Evolutionary conservation across 1,140 invertebrate genomes (phyloP), one percentile per base, ranked within the genome.

Genomic region (Pseudomyrmex flavicornis): DNA sequence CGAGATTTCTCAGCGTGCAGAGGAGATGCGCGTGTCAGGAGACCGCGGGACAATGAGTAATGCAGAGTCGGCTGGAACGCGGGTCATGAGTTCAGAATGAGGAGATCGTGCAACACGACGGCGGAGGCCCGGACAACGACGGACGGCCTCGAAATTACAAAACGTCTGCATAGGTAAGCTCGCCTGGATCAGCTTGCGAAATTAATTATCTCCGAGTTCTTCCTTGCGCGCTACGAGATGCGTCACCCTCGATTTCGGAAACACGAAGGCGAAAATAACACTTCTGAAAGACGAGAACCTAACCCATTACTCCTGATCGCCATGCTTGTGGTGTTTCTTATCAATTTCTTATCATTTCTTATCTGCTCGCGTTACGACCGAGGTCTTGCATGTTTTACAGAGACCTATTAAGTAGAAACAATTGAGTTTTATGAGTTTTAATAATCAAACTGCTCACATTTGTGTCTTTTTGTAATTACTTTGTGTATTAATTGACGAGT

Each of bases 91-190:
- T 92, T 86, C 90, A 91, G 89, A 82, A 95, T 95, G 94, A 95
- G 92, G 90, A 94, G 91, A 83, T 85, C 85, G 44, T 93, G 91
- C 58, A 93, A 91, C 89, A 77, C 91, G 75, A 84, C 92, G 80
- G 86, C 90, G 74, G 94, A 94, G 90, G 88, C 83, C 35, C 92
- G 92, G 86, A 90, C 90, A 26, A 82, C 63, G 73, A 82, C 63
- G 73, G 94, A 94, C 83, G 91, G 82, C 63, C 90, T 93, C 58
- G 94, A 94, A 63, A 80, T 91, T 69, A 91, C 94, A 20, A 93
- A 91, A 84, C 92, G 93, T 77, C 90, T 94, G 58, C 94, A 93
- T 87, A 95, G 91, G 94, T 94, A 89, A 91, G 76, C n/a, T 8
- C 46, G 65, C 65, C 5, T 48, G 0, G 10, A 1, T 12, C 7